phyloP scores from a whole-genome alignment of 1,140 invertebrate genomes.

The Zaprionus africanus region DNA sequence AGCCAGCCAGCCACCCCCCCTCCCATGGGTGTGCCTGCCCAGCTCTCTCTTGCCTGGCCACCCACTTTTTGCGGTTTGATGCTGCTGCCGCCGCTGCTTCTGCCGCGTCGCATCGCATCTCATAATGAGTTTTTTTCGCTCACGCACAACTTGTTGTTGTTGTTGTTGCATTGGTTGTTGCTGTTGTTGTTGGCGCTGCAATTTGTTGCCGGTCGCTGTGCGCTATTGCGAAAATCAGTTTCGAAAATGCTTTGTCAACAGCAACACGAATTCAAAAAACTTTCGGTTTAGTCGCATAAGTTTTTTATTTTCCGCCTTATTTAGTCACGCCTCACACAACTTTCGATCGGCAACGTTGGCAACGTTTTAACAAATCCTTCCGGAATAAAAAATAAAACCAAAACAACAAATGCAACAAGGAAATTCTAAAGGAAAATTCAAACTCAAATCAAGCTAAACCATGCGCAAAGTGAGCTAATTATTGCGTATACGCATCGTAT shows the following conservation, averaged over 20 bases:
- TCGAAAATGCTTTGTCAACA: slow-evolving; percentile 83
- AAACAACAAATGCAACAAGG: slow-evolving; percentile 9
- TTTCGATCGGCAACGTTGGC: slow-evolving; percentile 58
- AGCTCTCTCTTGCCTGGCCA: not conserved
- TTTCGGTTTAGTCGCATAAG: slow-evolving; percentile 82
- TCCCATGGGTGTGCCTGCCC: not conserved
- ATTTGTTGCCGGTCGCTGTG: slow-evolving; percentile 16
- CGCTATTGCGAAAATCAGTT: slow-evolving; percentile 70
- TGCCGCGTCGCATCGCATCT: slow-evolving; percentile 29
- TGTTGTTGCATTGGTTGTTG: slow-evolving; percentile 24
- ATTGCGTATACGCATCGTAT: slow-evolving; percentile 3
- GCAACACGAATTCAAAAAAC: slow-evolving; percentile 81
- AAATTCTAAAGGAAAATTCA: not conserved
- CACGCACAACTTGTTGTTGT: slow-evolving; percentile 23
- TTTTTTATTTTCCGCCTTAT: slow-evolving; percentile 61
- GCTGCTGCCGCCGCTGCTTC: slow-evolving; percentile 11
- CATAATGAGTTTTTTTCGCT: slow-evolving; percentile 62
- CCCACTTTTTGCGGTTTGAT: slow-evolving; percentile 41
- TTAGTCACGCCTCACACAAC: slow-evolving; percentile 57
- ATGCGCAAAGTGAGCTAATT: slow-evolving; percentile 50
- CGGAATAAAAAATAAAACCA: not conserved
- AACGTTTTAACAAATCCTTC: slow-evolving; percentile 41
- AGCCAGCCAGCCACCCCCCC: slow-evolving; percentile 6
- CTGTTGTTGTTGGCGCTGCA: slow-evolving; percentile 42
- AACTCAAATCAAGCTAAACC: not conserved